Conservation (phyloP, 2,113 vertebrate species). For the Rhinolophus sinicus region DNA sequence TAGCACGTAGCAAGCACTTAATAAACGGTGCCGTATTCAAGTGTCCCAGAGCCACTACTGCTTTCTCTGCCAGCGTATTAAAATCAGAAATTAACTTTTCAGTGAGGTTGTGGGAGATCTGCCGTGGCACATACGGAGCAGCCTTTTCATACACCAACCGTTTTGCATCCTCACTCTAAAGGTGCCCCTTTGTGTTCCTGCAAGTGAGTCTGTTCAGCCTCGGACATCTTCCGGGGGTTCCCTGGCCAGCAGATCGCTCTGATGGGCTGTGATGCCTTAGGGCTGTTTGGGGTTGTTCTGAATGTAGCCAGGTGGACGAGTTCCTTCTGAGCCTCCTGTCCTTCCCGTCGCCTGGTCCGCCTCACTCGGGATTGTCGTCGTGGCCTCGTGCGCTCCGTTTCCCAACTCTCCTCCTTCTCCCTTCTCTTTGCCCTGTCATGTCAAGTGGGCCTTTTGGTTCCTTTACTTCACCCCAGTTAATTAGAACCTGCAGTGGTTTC, state of each 20-base stretch:
- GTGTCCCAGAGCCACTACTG: neutral
- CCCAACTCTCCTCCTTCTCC: neutral
- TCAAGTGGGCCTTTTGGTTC: neutral
- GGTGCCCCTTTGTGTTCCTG: neutral
- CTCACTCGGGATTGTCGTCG: too few relatives aligned
- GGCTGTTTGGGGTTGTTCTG: neutral
- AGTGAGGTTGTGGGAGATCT: neutral
- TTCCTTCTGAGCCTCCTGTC: neutral
- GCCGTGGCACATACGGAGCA: neutral
- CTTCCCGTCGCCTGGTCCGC: neutral
- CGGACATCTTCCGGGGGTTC: neutral
- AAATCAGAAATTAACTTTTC: neutral
- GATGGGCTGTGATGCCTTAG: neutral
- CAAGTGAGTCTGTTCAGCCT: neutral
- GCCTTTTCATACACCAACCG: neutral
- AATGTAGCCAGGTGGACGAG: neutral
- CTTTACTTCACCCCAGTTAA: neutral
- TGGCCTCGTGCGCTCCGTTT: neutral
- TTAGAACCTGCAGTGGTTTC: neutral
- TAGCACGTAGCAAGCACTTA: accelerated
- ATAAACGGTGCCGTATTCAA: neutral
- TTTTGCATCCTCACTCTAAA: neutral
- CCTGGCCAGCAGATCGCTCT: neutral
- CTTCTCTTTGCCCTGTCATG: neutral
- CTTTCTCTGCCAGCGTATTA: neutral